phyloP scores from a whole-genome alignment of 1,140 invertebrate genomes.

The Drusus annulatus region DNA sequence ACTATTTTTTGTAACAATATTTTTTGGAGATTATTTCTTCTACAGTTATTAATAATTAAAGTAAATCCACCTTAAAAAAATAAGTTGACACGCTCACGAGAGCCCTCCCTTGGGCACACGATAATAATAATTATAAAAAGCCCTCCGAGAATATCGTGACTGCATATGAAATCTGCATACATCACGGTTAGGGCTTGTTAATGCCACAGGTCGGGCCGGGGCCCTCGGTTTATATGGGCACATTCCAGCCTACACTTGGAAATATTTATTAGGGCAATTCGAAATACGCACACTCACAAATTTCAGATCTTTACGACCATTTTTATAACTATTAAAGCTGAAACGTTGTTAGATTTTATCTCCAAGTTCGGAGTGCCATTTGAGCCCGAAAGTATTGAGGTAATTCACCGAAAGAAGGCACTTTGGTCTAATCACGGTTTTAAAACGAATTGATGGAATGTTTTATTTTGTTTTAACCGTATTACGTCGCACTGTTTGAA shows the following conservation, averaged over 20 bases:
- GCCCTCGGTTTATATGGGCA: not conserved
- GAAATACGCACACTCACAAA: not conserved
- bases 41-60: too few species aligned
- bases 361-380: not conserved
- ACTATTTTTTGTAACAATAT: too few species aligned
- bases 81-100: too few species aligned
- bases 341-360: constrained; percentile 1
- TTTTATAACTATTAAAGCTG: constrained; percentile 10
- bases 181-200: constrained; percentile 1
- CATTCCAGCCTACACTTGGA: not conserved
- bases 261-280: constrained; percentile 20
- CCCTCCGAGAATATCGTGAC: not conserved
- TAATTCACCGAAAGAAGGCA: too few species aligned
- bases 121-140: too few species aligned
- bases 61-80: too few species aligned
- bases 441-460: too few species aligned
- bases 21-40: too few species aligned
- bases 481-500: too few species aligned
- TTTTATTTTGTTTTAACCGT: too few species aligned
- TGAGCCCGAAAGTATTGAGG: not conserved
- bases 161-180: constrained; percentile 5
- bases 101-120: too few species aligned
- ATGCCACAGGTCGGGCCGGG: not conserved
- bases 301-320: constrained; percentile 22
- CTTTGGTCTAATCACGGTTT: too few species aligned